Evolutionary conservation across 2,888 invertebrate genomes (phyloP).

Genomic region (Onchidella celtica): DNA sequence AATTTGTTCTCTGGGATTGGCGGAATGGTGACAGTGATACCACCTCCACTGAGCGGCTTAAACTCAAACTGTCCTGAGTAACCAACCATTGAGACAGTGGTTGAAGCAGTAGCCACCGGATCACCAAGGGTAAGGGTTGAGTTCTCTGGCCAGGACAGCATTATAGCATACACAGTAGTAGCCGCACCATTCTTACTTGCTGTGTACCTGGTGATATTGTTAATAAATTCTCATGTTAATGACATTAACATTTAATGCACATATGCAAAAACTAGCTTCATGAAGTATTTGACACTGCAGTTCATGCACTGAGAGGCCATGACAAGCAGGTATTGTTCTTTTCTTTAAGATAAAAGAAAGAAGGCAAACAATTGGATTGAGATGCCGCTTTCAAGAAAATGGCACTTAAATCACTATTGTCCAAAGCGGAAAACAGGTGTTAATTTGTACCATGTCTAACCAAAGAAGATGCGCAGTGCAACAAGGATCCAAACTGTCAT

Average conservation of each 20-base stretch:
- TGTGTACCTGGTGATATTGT: conserved; percentile 66
- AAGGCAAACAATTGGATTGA: no score
- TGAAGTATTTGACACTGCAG: no score
- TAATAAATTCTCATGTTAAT: neutral
- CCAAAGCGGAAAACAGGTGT: no score
- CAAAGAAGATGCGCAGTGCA: no score
- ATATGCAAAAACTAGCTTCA: neutral
- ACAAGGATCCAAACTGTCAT: no score
- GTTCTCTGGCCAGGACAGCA: conserved; percentile 86
- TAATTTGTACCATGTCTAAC: no score
- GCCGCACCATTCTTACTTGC: conserved; percentile 44
- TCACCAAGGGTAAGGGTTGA: conserved; percentile 82
- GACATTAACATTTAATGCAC: neutral
- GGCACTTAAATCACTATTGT: no score
- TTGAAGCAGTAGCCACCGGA: conserved; percentile 70
- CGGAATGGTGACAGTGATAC: conserved; percentile 65
- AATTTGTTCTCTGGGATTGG: conserved; percentile 58
- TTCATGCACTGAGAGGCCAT: no score
- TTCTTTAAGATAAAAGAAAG: no score
- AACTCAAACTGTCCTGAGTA: conserved; percentile 57
- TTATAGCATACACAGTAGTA: conserved; percentile 85
- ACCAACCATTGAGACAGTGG: conserved; percentile 82
- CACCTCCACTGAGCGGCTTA: conserved; percentile 48
- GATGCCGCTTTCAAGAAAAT: no score
- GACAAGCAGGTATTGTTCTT: no score